A percentile compares a stretch with the other conserved stretches of the same genome.
phyloP scores from a whole-genome alignment of 2,113 vertebrate genomes.

The Eubucco bourcierii region DNA sequence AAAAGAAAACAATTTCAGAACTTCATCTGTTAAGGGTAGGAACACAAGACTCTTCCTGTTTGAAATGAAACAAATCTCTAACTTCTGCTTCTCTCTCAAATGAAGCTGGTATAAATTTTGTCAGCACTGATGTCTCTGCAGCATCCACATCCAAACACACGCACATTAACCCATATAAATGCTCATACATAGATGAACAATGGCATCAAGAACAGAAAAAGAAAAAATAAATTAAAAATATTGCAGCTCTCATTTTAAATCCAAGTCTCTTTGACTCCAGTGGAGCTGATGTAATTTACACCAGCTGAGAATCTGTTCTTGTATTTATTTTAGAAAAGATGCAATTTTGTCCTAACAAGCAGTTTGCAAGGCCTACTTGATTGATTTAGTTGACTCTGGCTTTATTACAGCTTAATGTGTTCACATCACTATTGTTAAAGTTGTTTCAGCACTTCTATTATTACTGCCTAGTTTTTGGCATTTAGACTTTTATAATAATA shows the following conservation, averaged over 20 bases:
- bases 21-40: neutral
- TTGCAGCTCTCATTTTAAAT: constrained; percentile 24
- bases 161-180: neutral
- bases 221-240: neutral
- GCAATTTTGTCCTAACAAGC: constrained; percentile 68
- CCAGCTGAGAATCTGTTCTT: constrained; percentile 62
- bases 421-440: constrained; percentile 70
- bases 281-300: constrained; percentile 62
- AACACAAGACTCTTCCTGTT: neutral
- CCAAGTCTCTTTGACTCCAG: constrained; percentile 41
- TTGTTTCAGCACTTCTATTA: constrained; percentile 72
- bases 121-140: neutral
- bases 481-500: constrained; percentile 66
- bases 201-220: constrained; percentile 13
- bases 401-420: constrained; percentile 66
- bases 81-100: neutral
- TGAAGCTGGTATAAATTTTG: neutral
- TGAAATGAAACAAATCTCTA: neutral
- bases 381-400: constrained; percentile 70
- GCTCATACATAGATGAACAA: neutral
- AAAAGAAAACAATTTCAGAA: neutral
- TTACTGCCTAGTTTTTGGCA: constrained; percentile 64
- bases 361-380: constrained; percentile 62
- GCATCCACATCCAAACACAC: neutral
- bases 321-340: constrained; percentile 70